Evolutionary conservation across 2,888 invertebrate species (phyloP).

Genomic region (Sminthurinus aureus): DNA sequence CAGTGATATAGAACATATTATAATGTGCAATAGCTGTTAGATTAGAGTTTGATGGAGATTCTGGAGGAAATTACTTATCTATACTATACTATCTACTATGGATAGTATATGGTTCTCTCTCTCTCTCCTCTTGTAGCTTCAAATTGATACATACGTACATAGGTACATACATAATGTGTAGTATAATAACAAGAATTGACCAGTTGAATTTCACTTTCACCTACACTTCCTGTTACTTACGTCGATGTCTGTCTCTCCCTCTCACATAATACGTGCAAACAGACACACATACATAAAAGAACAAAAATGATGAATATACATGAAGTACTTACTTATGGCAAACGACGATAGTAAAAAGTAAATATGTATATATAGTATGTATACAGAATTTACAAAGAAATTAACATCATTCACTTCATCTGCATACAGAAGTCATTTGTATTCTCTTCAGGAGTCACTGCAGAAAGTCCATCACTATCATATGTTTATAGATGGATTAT

Average conservation of each 20-base stretch:
- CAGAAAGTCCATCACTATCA: not conserved
- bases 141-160: no score
- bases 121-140: no score
- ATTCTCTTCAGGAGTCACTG: constrained; percentile 7
- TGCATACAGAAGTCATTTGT: constrained; percentile 13
- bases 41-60: no score
- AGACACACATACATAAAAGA: not conserved
- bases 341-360: no score
- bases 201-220: constrained; percentile 37
- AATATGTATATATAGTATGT: not conserved
- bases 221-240: constrained; percentile 29
- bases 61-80: constrained; percentile 12
- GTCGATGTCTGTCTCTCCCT: constrained; percentile 17
- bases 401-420: not conserved
- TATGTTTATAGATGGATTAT: not conserved
- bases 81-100: no score
- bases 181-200: not conserved
- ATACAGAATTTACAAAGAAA: not conserved
- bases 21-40: no score
- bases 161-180: no score
- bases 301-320: no score
- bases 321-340: no score
- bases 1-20: no score
- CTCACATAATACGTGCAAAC: not conserved
- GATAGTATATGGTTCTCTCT: no score